Percentiles rank a stretch among this genome's conserved stretches.
phyloP scores from a whole-genome alignment of 2,888 invertebrate genomes.

The Volucella inanis region DNA sequence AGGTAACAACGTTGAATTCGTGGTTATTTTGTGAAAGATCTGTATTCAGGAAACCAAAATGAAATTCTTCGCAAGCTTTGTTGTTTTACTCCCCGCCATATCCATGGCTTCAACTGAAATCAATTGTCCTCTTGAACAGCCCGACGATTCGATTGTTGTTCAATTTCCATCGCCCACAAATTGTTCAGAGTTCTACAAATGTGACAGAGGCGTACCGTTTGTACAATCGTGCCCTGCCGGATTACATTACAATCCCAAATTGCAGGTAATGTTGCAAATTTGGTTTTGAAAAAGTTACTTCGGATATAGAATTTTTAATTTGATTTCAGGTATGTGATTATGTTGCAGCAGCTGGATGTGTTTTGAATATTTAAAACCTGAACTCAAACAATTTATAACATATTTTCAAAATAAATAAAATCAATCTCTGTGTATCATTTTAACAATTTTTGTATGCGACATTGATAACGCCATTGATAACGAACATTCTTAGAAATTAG shows the following conservation, averaged over 20 bases:
- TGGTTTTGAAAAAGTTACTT: not conserved
- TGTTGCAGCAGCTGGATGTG: not conserved
- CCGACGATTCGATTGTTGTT: constrained; percentile 41
- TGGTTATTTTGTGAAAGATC: no score
- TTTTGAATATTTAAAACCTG: not conserved
- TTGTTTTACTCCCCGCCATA: not conserved
- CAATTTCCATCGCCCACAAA: constrained; percentile 67
- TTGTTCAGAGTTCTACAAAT: constrained; percentile 71
- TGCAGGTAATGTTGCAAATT: constrained; percentile 40
- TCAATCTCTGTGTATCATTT: no score
- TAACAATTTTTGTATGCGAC: no score
- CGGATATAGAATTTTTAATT: not conserved
- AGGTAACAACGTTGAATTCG: not conserved
- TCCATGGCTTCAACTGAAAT: constrained; percentile 42
- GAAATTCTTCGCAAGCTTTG: constrained; percentile 4
- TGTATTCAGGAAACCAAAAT: not conserved
- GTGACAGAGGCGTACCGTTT: constrained; percentile 56
- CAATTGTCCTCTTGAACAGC: constrained; percentile 59
- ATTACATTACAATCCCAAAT: constrained; percentile 58
- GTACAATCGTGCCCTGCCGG: constrained; percentile 53
- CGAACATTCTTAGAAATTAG: no score
- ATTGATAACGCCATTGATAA: no score
- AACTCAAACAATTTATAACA: no score
- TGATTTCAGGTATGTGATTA: constrained; percentile 21
- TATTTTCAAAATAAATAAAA: no score